Conservation (phyloP, 2,797 vertebrate species). For the Eulemur coronatus region DNA sequence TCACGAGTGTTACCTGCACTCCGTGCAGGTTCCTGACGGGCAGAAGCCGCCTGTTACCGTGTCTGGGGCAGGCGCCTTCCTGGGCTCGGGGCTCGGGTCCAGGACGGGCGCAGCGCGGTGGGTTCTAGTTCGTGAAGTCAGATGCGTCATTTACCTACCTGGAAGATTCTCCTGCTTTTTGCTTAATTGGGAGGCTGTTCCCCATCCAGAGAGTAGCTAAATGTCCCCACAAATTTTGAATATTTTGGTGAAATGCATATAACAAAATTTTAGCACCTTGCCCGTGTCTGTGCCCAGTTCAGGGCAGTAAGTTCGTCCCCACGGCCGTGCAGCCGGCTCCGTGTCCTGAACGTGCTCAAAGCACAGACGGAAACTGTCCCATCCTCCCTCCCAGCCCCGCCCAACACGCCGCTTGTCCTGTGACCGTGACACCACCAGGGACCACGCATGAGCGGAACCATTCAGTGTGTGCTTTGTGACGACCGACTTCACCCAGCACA, state of each 20-base stretch:
- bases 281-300: accelerated
- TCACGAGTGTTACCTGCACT: not conserved
- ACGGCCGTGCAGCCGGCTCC: accelerated
- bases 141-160: not conserved
- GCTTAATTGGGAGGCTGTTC: too few relatives aligned
- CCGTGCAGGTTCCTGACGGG: not conserved
- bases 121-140: not conserved
- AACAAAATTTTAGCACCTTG: too few relatives aligned
- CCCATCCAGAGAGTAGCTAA: not conserved
- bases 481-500: accelerated
- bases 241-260: too few relatives aligned
- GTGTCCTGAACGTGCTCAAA: accelerated
- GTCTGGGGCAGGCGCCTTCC: not conserved
- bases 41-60: not conserved
- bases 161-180: not conserved
- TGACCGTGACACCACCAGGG: not conserved
- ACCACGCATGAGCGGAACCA: accelerated
- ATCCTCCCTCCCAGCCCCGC: accelerated
- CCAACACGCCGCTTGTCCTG: accelerated
- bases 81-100: not conserved
- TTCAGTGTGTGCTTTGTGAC: accelerated
- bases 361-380: not conserved
- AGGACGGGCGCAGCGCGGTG: not conserved
- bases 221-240: not conserved
- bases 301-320: accelerated